These are phyloP conservation scores for Jordanella pulchra DNA, from an alignment of 2,797 vertebrate species.

Conservation along the genomic window DNA sequence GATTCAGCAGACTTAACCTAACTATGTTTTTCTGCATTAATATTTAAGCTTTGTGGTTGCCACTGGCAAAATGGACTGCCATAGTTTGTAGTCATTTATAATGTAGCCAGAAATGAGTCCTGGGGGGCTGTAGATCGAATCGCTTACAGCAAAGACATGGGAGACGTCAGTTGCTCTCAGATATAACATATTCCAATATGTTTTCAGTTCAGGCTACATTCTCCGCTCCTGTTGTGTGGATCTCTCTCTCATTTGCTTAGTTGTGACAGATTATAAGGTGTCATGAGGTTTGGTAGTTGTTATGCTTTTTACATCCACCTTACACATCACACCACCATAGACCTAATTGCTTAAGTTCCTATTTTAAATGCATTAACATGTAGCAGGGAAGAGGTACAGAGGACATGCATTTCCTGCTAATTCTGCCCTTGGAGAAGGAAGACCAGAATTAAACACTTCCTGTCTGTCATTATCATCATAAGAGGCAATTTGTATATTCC, in stretches of 20 bases:
- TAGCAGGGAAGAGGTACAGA: slow-evolving; percentile 45
- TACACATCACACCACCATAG: slow-evolving; percentile 6
- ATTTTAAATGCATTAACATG: slow-evolving; percentile 10
- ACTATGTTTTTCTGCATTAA: slow-evolving; percentile 21
- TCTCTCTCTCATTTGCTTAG: not conserved
- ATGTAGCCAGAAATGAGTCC: slow-evolving; percentile 16
- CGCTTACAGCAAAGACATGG: not conserved
- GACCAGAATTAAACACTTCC: slow-evolving; percentile 26
- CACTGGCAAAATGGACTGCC: slow-evolving; percentile 8
- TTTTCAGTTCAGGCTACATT: not conserved
- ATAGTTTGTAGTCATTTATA: slow-evolving; percentile 24
- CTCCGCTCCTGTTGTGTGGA: not conserved
- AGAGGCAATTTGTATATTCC: slow-evolving; percentile 36
- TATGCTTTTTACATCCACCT: slow-evolving; percentile 4
- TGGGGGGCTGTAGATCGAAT: not conserved
- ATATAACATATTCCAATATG: not conserved
- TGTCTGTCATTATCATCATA: slow-evolving; percentile 31
- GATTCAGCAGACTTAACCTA: slow-evolving; percentile 14
- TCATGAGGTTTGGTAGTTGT: slow-evolving; percentile 8
- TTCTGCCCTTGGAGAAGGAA: slow-evolving; percentile 29
- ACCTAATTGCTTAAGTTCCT: not conserved
- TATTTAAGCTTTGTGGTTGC: slow-evolving; percentile 15
- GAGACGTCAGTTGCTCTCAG: not conserved
- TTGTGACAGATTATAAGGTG: not conserved
- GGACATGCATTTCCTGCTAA: slow-evolving; percentile 38